Conservation (phyloP, 1,140 invertebrate species). For the Aethina tumida region DNA sequence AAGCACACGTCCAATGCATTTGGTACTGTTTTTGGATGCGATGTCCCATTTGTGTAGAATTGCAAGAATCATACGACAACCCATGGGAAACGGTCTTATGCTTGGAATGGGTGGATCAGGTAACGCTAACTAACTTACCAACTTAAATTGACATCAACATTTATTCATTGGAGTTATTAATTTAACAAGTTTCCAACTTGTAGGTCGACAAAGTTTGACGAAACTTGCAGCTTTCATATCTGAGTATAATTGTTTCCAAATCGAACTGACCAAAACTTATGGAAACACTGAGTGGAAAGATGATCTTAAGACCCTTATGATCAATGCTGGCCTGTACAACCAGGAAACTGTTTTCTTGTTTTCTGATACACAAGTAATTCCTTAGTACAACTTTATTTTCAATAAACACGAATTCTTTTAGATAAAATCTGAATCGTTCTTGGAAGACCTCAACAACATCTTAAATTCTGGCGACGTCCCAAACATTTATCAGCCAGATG, state of each 20-base stretch:
- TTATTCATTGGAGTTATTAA: not conserved
- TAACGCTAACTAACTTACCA: constrained; percentile 15
- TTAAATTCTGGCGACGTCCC: constrained; percentile 60
- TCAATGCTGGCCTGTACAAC: constrained; percentile 44
- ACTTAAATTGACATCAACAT: not conserved
- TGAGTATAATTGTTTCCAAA: constrained; percentile 49
- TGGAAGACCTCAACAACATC: constrained; percentile 61
- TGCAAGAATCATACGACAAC: constrained; percentile 50
- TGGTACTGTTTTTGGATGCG: constrained; percentile 60
- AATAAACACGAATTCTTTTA: constrained; percentile 11
- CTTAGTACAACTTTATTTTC: constrained; percentile 1
- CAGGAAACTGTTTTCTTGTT: constrained; percentile 56
- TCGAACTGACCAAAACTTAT: constrained; percentile 41
- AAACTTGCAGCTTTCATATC: constrained; percentile 50
- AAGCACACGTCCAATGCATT: constrained; percentile 55
- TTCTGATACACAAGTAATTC: constrained; percentile 52
- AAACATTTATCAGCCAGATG: constrained; percentile 54
- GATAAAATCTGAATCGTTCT: constrained; percentile 55
- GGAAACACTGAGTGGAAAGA: constrained; percentile 50
- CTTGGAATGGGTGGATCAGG: constrained; percentile 58
- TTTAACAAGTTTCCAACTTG: constrained; percentile 7
- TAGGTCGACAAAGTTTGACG: constrained; percentile 55
- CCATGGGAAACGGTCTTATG: constrained; percentile 46
- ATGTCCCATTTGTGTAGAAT: constrained; percentile 58
- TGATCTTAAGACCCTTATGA: constrained; percentile 50